Evolutionary conservation across 2,797 vertebrate species (phyloP).

Genomic region (Dipus sagitta): DNA sequence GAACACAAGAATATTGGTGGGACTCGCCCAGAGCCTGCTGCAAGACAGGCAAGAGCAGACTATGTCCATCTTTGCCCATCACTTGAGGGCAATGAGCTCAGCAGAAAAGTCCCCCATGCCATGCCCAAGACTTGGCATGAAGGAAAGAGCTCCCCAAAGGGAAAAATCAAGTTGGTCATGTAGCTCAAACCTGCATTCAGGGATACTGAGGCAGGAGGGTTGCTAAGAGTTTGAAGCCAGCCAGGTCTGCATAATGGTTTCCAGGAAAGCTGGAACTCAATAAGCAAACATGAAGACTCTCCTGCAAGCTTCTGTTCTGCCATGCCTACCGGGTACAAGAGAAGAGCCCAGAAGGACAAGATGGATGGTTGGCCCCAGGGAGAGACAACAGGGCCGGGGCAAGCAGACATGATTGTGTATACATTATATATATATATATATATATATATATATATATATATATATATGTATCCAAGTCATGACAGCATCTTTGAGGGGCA

Average conservation of each 20-base stretch:
- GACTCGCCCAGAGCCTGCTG: neutral
- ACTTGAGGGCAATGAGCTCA: neutral
- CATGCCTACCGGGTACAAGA: neutral
- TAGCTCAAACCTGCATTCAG: neutral
- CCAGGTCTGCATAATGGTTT: neutral
- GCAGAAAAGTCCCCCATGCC: neutral
- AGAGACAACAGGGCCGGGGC: accelerated
- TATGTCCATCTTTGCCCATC: neutral
- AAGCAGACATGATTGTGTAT: accelerated
- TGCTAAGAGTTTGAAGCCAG: neutral
- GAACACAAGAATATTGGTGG: neutral
- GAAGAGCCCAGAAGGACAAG: neutral
- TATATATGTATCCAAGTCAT: accelerated
- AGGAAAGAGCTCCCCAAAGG: neutral
- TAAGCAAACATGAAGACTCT: neutral
- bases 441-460: no score
- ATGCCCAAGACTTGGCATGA: neutral
- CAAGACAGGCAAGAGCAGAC: neutral
- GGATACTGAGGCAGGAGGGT: neutral
- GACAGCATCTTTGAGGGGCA: neutral
- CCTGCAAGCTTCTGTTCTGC: accelerated
- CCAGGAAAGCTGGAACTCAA: neutral
- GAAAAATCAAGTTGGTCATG: no score
- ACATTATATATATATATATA: no score
- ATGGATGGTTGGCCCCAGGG: accelerated